Percentiles rank a stretch among this genome's conserved stretches.
These are phyloP conservation scores for Eulemur macaco DNA, from an alignment of 2,113 vertebrate genomes.

Conservation along the genomic window DNA sequence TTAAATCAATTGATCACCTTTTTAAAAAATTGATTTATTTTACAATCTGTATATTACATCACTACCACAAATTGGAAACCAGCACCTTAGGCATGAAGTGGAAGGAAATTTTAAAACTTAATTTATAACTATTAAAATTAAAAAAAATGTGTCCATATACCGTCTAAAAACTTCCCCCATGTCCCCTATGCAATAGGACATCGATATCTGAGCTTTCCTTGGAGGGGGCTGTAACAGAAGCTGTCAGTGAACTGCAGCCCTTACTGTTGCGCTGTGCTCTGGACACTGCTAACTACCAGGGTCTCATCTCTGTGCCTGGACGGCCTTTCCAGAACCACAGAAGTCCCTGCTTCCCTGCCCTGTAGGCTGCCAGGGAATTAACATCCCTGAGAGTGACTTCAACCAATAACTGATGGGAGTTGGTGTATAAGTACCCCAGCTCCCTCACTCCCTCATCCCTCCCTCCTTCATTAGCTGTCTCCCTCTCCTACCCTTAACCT, in stretches of 20 bases:
- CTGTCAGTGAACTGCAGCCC: not conserved
- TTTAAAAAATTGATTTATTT: not conserved
- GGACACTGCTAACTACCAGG: not conserved
- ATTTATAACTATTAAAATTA: not conserved
- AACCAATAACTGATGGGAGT: not conserved
- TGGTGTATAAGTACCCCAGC: too few relatives aligned
- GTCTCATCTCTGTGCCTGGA: not conserved
- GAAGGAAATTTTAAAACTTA: not conserved
- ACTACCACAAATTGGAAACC: not conserved
- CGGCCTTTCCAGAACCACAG: not conserved
- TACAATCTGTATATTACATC: not conserved
- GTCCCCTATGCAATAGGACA: not conserved
- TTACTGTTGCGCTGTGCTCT: not conserved
- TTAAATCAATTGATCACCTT: not conserved
- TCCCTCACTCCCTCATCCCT: not conserved
- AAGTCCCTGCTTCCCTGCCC: not conserved
- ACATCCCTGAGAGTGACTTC: not conserved
- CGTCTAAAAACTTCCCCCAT: not conserved
- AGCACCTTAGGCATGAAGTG: not conserved
- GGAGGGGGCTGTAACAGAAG: not conserved
- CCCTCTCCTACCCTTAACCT: not conserved
- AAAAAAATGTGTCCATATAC: not conserved
- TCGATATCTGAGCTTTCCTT: not conserved
- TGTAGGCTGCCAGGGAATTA: not conserved
- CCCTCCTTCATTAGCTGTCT: not conserved